Evolutionary conservation across 2,888 invertebrate genomes (phyloP), one percentile per base, ranked within the genome.

Genomic region (Priapulus caudatus): DNA sequence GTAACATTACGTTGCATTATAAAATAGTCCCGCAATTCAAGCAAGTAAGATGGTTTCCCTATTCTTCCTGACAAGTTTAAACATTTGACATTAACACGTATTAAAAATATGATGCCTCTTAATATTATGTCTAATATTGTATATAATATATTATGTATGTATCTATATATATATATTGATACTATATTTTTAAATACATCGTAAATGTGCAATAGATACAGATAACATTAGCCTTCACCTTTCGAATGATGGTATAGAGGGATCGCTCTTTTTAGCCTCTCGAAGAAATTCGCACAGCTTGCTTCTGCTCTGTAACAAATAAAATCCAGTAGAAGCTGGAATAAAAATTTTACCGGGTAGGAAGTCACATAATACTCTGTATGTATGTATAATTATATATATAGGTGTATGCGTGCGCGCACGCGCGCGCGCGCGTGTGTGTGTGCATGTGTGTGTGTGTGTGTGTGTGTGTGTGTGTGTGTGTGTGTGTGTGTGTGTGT

Each of bases 201-300:
- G 1, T 2, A 3, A 20, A 48, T 5, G 4, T 47, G 20, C 1
- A 5, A 48, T 33, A 45, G 45, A 22, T 47, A 50, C 52, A 54
- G 15, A 57, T 48, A 21, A 58, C 54, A 50, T 61, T 58, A 33
- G 56, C 55, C 22, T 48, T 51, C 58, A 73, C 73, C 70, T 72
- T 59, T 75, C 74, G 59, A 70, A 71, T 3, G 74, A 70, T 3
- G 76, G 75, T 21, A 76, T 64, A 49, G 71, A 67, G 0, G 76
- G 76, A 60, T 76, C 75, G 19, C 65, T 63, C 54, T 65, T 65
- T 50, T 74, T 60, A 2, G 74, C 74, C 58, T 73, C 73, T 3
- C 71, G 71, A 53, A 74, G 61, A 19, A 76, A 57, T 24, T 64
- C 58, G 49, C 68, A 61, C 3, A 76, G 66, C 52, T 74, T 62